These are phyloP conservation scores for Lycia hirtaria DNA, from an alignment of 2,888 invertebrate species.

Conservation along the genomic window DNA sequence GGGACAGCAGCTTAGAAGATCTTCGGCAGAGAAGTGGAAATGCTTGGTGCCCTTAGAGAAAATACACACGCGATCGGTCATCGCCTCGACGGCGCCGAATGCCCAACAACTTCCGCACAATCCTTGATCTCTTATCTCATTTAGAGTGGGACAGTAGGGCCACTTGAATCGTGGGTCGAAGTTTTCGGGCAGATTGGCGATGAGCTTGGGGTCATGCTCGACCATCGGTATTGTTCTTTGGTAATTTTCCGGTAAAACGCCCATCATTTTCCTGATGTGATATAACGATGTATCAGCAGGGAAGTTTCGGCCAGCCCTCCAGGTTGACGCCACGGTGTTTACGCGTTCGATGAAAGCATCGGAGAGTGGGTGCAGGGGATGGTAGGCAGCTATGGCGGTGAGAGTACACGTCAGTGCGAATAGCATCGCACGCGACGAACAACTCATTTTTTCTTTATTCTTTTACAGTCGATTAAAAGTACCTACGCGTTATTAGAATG, in stretches of 20 bases:
- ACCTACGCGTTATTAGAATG: constrained; percentile 59
- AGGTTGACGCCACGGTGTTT: constrained; percentile 88
- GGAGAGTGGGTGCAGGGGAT: constrained; percentile 84
- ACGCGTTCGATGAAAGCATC: constrained; percentile 90
- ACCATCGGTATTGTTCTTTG: constrained; percentile 76
- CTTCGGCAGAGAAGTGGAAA: constrained; percentile 93
- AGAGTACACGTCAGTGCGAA: constrained; percentile 61
- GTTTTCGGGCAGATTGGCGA: constrained; percentile 87
- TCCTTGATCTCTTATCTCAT: constrained; percentile 93
- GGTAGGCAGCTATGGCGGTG: constrained; percentile 49
- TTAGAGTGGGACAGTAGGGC: constrained; percentile 94
- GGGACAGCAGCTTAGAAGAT: constrained; percentile 92
- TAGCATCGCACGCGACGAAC: constrained; percentile 53
- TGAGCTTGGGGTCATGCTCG: constrained; percentile 62
- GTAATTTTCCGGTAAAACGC: constrained; percentile 87
- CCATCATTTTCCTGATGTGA: constrained; percentile 89
- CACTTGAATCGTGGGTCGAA: constrained; percentile 94
- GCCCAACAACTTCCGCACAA: constrained; percentile 98
- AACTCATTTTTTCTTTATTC: constrained; percentile 66
- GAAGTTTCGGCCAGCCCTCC: constrained; percentile 94
- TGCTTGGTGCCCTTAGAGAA: constrained; percentile 89
- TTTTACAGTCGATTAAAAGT: constrained; percentile 46
- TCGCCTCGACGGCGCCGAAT: constrained; percentile 95
- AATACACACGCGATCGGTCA: constrained; percentile 95
- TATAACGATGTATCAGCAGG: constrained; percentile 82